phyloP scores from a whole-genome alignment of 2,888 invertebrate genomes.

The Neoaliturus tenellus region DNA sequence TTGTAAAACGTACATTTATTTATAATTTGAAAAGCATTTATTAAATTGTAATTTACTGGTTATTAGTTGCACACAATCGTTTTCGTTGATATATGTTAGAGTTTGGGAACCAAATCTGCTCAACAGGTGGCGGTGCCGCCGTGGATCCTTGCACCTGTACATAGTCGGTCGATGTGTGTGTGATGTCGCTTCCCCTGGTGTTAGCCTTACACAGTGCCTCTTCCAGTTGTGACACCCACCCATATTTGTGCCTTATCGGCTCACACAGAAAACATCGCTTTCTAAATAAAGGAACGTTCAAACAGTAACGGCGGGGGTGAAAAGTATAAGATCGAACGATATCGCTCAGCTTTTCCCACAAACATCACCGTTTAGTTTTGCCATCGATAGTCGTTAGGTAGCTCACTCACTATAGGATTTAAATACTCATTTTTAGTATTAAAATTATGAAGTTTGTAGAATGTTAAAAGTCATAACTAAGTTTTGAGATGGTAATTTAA shows the following conservation, averaged over 20 bases:
- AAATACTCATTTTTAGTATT: slow-evolving; percentile 29
- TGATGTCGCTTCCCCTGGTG: slow-evolving; percentile 59
- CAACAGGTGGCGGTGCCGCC: background rate
- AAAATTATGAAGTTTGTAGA: background rate
- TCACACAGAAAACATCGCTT: slow-evolving; percentile 19
- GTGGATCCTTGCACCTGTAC: slow-evolving; percentile 24
- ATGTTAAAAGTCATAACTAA: background rate
- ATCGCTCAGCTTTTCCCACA: background rate
- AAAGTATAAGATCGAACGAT: background rate
- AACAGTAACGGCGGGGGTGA: background rate
- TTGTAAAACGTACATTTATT: background rate
- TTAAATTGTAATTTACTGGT: background rate
- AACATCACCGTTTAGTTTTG: background rate
- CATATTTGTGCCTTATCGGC: slow-evolving; percentile 29
- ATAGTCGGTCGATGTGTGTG: slow-evolving; percentile 30
- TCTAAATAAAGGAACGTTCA: background rate
- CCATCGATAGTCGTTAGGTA: background rate
- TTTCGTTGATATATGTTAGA: too few species aligned
- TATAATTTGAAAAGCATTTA: background rate
- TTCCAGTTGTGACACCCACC: slow-evolving; percentile 57
- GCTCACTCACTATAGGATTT: background rate
- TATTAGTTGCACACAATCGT: background rate
- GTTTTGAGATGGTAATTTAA: background rate
- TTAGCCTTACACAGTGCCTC: slow-evolving; percentile 61
- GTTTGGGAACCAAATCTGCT: slow-evolving; percentile 19